Percentiles rank a stretch among this genome's conserved stretches.
Evolutionary conservation across 2,888 invertebrate genomes (phyloP).

Genomic region (Pecten maximus): DNA sequence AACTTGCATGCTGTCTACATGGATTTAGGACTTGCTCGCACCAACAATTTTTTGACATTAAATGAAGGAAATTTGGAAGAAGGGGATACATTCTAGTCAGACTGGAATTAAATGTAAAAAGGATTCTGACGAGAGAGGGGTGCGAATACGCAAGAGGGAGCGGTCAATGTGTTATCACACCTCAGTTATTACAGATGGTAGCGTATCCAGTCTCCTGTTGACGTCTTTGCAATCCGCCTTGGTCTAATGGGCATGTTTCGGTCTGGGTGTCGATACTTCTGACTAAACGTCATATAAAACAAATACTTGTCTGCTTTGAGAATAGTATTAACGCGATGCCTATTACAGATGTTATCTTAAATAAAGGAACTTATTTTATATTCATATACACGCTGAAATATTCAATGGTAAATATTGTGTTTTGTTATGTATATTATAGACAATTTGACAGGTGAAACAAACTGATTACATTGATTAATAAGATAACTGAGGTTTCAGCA

Average conservation of each 20-base stretch:
- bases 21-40: too few species aligned
- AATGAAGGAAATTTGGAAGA: too few species aligned
- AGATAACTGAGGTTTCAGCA: background rate
- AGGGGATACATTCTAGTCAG: too few species aligned
- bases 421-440: background rate
- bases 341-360: background rate
- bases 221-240: background rate
- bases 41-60: too few species aligned
- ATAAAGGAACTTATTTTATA: background rate
- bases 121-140: background rate
- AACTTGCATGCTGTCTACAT: too few species aligned
- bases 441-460: slow-evolving; percentile 7
- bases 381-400: background rate
- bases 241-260: background rate
- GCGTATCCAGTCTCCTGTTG: background rate
- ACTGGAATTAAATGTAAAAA: too few species aligned
- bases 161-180: too few species aligned
- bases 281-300: background rate
- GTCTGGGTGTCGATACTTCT: background rate
- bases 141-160: background rate
- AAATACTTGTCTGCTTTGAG: background rate
- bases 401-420: background rate
- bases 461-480: background rate
- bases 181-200: background rate
- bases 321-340: background rate